Conservation (phyloP, 2,797 vertebrate genomes). For the Spinus olivaceus region DNA sequence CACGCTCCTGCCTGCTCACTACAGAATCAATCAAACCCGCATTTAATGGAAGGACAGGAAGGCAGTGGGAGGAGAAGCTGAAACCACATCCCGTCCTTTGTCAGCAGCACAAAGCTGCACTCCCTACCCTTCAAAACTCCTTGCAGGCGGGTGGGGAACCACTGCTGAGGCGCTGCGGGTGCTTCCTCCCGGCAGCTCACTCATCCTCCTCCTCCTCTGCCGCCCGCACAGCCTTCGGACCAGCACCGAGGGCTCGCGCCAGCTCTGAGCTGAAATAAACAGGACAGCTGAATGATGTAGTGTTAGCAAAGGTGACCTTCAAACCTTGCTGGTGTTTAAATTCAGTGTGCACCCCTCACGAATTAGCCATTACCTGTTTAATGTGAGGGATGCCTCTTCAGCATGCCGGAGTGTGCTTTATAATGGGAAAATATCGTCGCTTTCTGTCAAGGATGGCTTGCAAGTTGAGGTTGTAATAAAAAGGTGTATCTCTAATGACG, state of each 20-base stretch:
- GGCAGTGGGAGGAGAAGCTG: constrained; percentile 27
- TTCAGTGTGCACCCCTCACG: not conserved
- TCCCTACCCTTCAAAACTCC: constrained; percentile 56
- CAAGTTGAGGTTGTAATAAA: not conserved
- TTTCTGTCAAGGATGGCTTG: not conserved
- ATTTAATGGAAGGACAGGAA: constrained; percentile 8
- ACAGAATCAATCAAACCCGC: constrained; percentile 13
- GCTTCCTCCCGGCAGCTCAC: not conserved
- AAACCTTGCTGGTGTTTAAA: not conserved
- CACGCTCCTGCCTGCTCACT: not conserved
- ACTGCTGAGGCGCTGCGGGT: not conserved
- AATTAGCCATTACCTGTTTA: not conserved
- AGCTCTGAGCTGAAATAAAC: not conserved
- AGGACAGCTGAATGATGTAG: not conserved
- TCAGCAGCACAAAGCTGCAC: constrained; percentile 36
- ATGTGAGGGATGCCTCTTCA: not conserved
- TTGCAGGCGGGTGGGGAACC: not conserved
- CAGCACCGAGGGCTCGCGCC: not conserved
- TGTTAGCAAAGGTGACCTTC: not conserved
- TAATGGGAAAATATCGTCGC: rapidly evolving
- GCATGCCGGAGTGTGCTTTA: rapidly evolving
- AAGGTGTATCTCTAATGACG: not conserved
- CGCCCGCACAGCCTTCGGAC: not conserved
- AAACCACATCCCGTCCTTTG: constrained; percentile 46
- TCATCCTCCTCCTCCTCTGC: not conserved